Evolutionary conservation across 2,113 vertebrate species (phyloP).

Genomic region (Pogona vitticeps): DNA sequence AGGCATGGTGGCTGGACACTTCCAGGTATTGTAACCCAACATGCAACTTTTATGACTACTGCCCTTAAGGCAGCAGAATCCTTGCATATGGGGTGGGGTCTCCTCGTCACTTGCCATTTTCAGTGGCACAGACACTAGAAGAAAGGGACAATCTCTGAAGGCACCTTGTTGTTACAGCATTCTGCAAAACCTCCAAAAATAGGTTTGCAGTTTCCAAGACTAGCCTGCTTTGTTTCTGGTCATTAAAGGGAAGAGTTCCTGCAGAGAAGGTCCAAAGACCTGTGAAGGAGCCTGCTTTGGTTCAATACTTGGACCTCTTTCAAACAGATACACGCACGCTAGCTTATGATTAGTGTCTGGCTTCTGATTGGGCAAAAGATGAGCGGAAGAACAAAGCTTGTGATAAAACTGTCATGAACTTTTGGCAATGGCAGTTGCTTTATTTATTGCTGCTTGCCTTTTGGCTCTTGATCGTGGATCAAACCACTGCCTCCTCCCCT

Average conservation of each 20-base stretch:
- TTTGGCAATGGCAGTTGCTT: slow-evolving; percentile 31
- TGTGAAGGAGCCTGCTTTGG: background rate
- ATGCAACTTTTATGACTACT: too few relatives aligned
- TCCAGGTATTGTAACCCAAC: too few relatives aligned
- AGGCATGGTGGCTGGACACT: too few relatives aligned
- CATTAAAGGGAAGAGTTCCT: background rate
- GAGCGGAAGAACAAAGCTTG: slow-evolving; percentile 42
- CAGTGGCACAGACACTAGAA: too few relatives aligned
- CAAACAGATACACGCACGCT: slow-evolving; percentile 3
- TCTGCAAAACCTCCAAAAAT: background rate
- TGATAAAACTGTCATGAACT: slow-evolving; percentile 39
- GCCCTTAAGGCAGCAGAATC: too few relatives aligned
- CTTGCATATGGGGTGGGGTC: too few relatives aligned
- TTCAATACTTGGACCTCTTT: background rate
- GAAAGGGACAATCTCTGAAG: too few relatives aligned
- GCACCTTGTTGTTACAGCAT: background rate
- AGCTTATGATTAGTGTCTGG: slow-evolving; percentile 18
- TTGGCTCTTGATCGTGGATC: background rate
- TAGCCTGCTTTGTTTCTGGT: background rate
- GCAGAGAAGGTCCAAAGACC: background rate
- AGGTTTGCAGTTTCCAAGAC: background rate
- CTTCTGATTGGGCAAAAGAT: slow-evolving; percentile 12
- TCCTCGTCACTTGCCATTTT: too few relatives aligned
- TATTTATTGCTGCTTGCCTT: slow-evolving; percentile 42
- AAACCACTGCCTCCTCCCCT: slow-evolving; percentile 1